Evolutionary conservation across 2,797 vertebrate genomes (phyloP).

Genomic region (Gambusia yucatana): DNA sequence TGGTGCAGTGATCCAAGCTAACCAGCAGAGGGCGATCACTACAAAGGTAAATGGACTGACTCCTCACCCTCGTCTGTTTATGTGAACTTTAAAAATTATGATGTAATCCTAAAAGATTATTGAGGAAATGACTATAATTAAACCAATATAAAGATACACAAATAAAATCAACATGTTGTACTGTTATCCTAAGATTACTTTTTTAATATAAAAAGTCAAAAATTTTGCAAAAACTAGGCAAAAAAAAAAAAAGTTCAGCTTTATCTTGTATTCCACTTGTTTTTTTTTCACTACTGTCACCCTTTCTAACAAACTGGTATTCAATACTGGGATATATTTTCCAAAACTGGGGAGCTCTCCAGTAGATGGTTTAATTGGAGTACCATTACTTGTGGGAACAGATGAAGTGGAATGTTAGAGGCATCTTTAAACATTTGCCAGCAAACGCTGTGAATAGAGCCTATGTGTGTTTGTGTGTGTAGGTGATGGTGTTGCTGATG

Average conservation of each 20-base stretch:
- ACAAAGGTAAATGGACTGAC: not conserved
- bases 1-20: slow-evolving; percentile 8
- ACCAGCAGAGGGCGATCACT: slow-evolving; percentile 53
- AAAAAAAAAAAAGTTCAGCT: slow-evolving; percentile 9
- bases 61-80: slow-evolving; percentile 12
- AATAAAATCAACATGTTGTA: not conserved
- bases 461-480: slow-evolving; percentile 36
- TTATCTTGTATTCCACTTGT: slow-evolving; percentile 6
- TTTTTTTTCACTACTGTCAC: not conserved
- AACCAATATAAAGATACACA: not conserved
- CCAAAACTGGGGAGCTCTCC: slow-evolving; percentile 44
- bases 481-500: slow-evolving; percentile 31
- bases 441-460: slow-evolving; percentile 62
- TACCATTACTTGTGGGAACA: slow-evolving; percentile 66
- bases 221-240: not conserved
- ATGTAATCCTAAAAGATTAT: slow-evolving; percentile 6
- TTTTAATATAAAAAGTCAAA: not conserved
- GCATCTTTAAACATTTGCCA: slow-evolving; percentile 70
- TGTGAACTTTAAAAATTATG: slow-evolving; percentile 9
- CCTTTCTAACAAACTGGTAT: slow-evolving; percentile 7
- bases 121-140: not conserved
- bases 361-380: slow-evolving; percentile 70
- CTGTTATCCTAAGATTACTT: not conserved
- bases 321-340: slow-evolving; percentile 53
- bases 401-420: slow-evolving; percentile 60